These are phyloP conservation scores for Periparus ater DNA, from an alignment of 2,797 vertebrate species.

Conservation along the genomic window DNA sequence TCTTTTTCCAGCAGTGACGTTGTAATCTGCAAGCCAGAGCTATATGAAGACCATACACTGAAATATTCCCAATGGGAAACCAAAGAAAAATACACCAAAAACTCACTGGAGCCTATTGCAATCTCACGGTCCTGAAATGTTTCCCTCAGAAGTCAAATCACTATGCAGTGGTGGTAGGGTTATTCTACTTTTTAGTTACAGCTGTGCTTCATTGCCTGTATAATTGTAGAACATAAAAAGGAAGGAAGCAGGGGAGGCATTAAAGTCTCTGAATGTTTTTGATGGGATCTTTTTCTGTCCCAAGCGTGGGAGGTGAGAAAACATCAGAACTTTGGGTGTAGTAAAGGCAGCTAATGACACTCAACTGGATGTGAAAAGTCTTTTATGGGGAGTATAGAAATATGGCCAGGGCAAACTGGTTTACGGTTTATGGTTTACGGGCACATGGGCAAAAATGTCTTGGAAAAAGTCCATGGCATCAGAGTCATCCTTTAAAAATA, in stretches of 20 bases:
- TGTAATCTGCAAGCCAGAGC: conserved; percentile 61
- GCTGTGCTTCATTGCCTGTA: conserved; percentile 43
- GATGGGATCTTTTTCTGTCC: conserved; percentile 26
- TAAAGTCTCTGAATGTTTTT: conserved; percentile 24
- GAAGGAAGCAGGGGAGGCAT: conserved; percentile 59
- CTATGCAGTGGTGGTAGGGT: neutral
- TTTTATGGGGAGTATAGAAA: neutral
- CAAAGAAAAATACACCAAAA: conserved; percentile 53
- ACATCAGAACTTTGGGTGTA: neutral
- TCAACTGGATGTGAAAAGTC: neutral
- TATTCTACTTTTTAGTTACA: conserved; percentile 43
- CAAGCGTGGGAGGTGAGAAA: conserved; percentile 52
- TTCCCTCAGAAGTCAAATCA: conserved; percentile 64
- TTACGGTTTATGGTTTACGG: neutral
- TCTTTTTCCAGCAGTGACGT: conserved; percentile 42
- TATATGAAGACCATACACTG: conserved; percentile 44
- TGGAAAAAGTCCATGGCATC: neutral
- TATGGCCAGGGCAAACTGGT: conserved; percentile 4
- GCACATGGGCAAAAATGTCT: conserved; percentile 26
- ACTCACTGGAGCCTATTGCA: conserved; percentile 32
- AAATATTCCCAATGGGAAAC: conserved; percentile 55
- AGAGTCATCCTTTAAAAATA: conserved; percentile 9
- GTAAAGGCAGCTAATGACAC: neutral
- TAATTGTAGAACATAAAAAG: conserved; percentile 50
- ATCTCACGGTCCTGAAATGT: conserved; percentile 60